Percentiles rank a stretch among this genome's conserved stretches.
Evolutionary conservation across 2,113 vertebrate species (phyloP).

Genomic region (Sakesphorus luctuosus): DNA sequence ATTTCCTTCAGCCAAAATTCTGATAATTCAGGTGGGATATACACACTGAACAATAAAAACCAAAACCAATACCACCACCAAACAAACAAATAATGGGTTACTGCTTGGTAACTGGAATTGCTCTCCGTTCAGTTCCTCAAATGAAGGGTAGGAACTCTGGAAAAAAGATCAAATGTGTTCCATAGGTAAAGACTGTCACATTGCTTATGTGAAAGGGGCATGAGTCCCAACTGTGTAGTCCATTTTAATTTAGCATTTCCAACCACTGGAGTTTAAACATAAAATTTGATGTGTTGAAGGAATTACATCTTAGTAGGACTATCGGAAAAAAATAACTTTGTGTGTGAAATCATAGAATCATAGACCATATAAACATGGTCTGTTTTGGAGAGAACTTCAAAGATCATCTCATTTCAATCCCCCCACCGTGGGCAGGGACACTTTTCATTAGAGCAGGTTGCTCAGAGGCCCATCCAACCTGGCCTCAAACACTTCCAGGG

Average conservation of each 20-base stretch:
- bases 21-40: background rate
- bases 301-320: background rate
- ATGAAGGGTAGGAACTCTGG: background rate
- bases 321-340: background rate
- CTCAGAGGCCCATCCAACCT: background rate
- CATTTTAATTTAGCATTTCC: background rate
- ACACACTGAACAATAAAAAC: background rate
- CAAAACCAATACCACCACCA: background rate
- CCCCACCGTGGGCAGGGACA: background rate
- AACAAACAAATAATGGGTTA: background rate
- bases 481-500: background rate
- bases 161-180: background rate
- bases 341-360: background rate
- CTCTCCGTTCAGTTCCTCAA: background rate
- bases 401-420: background rate
- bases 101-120: background rate
- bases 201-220: background rate
- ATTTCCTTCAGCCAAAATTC: background rate
- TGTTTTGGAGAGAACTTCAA: background rate
- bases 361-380: background rate
- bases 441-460: background rate
- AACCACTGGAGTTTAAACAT: background rate
- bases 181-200: background rate
- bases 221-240: background rate
- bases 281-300: background rate